These are phyloP conservation scores for Anneissia japonica DNA, from an alignment of 35 echinoderm and acorn worm species.

Conservation along the genomic window DNA sequence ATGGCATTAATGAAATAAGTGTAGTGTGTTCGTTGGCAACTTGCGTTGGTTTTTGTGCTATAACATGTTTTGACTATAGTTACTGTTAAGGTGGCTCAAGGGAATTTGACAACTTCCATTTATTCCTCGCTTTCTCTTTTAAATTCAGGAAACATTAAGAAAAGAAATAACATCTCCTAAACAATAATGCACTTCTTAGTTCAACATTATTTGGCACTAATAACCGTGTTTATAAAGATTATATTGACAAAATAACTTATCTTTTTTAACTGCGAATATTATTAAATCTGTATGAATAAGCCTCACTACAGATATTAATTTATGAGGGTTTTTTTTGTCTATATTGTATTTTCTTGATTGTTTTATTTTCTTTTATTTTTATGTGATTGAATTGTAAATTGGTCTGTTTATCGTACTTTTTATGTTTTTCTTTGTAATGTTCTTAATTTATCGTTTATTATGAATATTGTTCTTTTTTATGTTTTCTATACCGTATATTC, in stretches of 20 bases:
- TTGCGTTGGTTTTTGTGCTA: neutral
- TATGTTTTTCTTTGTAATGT: too few relatives aligned
- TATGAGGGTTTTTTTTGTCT: too few relatives aligned
- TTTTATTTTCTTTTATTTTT: too few relatives aligned
- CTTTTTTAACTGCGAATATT: neutral
- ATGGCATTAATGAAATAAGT: neutral
- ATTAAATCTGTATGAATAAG: too few relatives aligned
- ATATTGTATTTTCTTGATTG: too few relatives aligned
- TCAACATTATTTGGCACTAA: neutral
- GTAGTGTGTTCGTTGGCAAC: neutral
- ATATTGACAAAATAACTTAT: neutral
- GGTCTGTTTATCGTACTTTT: too few relatives aligned
- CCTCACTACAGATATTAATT: too few relatives aligned
- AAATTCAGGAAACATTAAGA: neutral
- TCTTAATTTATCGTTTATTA: too few relatives aligned
- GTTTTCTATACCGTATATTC: too few relatives aligned
- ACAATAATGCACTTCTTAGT: neutral
- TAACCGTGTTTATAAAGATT: neutral
- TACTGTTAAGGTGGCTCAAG: neutral
- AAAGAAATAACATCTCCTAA: neutral
- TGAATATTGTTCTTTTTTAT: too few relatives aligned
- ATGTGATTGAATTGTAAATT: too few relatives aligned
- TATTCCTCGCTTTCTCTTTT: neutral
- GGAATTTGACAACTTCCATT: neutral
- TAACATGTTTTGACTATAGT: neutral